Evolutionary conservation across 2,113 vertebrate genomes (phyloP).

Genomic region (Spheniscus mendiculus): DNA sequence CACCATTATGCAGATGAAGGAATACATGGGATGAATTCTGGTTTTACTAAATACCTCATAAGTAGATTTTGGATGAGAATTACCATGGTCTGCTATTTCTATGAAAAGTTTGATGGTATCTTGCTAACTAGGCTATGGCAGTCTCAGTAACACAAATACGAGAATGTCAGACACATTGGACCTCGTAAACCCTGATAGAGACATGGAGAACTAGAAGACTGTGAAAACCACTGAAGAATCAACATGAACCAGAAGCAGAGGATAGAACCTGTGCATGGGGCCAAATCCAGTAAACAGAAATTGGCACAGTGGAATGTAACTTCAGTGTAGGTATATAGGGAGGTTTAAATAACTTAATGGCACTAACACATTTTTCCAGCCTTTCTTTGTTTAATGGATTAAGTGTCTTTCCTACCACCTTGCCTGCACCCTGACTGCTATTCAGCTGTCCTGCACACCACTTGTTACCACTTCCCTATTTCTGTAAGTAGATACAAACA

Average conservation of each 20-base stretch:
- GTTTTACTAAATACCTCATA: background rate
- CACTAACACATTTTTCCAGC: background rate
- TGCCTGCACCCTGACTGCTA: background rate
- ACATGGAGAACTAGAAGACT: background rate
- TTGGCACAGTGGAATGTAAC: background rate
- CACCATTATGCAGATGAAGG: background rate
- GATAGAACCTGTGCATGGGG: background rate
- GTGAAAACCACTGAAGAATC: background rate
- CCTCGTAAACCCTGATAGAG: background rate
- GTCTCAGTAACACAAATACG: background rate
- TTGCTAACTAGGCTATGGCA: background rate
- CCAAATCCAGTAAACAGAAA: background rate
- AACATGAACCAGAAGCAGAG: background rate
- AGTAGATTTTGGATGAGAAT: background rate
- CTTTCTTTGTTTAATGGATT: background rate
- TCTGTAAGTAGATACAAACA: background rate
- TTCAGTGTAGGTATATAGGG: rapidly evolving
- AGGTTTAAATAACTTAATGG: background rate
- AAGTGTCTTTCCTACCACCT: background rate
- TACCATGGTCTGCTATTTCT: background rate
- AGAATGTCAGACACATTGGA: background rate
- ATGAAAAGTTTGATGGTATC: background rate
- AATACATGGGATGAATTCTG: background rate
- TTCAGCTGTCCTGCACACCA: background rate
- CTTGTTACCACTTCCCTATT: background rate